Evolutionary conservation across 2,113 vertebrate genomes (phyloP), one percentile per base, ranked within the genome.

Genomic region (Xiphias gladius): DNA sequence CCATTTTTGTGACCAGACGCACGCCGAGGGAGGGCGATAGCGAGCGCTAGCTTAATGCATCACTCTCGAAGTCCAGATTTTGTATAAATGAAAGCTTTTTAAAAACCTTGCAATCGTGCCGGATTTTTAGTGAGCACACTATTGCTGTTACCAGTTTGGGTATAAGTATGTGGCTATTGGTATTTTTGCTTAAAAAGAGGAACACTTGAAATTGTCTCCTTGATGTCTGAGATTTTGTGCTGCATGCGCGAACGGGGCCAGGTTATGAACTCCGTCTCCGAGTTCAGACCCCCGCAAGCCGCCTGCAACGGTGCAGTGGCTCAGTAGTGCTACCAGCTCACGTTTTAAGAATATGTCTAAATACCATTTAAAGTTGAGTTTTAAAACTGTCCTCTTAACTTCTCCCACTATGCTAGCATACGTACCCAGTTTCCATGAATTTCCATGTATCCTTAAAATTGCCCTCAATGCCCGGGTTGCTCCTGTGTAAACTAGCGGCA

Each of bases 401-500:
- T 20, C 1, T 20, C 57, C 37, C 19, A n/a, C 28, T 30, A 4
- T 46, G 3, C 26, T 59, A 10, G 5, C 65, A 46, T 11, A 7
- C 8, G 30, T 6, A 14, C 43, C 17, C 2, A 8, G 1, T 35
- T 55, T 30, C 6, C 8, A 8, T 32, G 22, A 65, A 52, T 61
- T 32, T 41, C 64, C 58, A 68, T 43, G 24, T 48, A 67, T 43
- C 61, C 61, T 35, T 52, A 2, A 43, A 72, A 71, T 17, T 55
- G 30, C 35, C 39, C 63, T 58, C 30, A 50, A 32, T 59, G 61
- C 14, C 69, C n/a, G 52, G 2, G 35, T 57, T 76, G 63, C 59
- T 82, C 73, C 54, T 76, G 73, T 69, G 77, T 79, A 80, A 91
- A 90, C 84, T 24, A 54, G 78, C 68, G 54, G 76, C 77, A 88